Percentiles rank a stretch among this genome's conserved stretches.
Evolutionary conservation across 2,888 invertebrate genomes (phyloP).

Genomic region (Opisthograptis luteolata): DNA sequence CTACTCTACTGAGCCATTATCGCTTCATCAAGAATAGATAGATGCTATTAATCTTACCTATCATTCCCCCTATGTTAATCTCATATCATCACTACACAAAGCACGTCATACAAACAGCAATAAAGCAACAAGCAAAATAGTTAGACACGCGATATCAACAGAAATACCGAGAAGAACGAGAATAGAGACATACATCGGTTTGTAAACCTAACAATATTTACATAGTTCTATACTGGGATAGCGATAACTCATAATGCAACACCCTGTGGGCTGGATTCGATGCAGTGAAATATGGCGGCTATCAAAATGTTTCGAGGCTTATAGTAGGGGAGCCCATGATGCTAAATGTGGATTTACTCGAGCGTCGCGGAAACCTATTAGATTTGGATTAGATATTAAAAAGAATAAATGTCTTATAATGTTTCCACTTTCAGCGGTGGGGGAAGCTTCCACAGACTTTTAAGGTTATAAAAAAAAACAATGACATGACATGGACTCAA

Average conservation of each 20-base stretch:
- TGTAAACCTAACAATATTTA: slow-evolving; percentile 33
- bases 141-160: slow-evolving; percentile 22
- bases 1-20: no score
- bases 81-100: not conserved
- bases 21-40: no score
- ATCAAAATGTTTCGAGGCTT: slow-evolving; percentile 6
- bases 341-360: not conserved
- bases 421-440: no score
- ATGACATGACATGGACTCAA: no score
- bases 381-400: no score
- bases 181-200: slow-evolving; percentile 24
- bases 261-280: slow-evolving; percentile 23
- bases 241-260: slow-evolving; percentile 33
- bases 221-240: slow-evolving; percentile 32
- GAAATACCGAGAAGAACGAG: slow-evolving; percentile 14
- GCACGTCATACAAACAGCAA: slow-evolving; percentile 5
- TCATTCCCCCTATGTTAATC: no score
- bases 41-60: no score
- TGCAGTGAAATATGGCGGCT: slow-evolving; percentile 15
- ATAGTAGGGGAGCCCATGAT: not conserved
- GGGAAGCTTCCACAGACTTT: no score
- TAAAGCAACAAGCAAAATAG: slow-evolving; percentile 15
- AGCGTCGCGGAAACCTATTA: no score
- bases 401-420: no score
- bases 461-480: no score